Evolutionary conservation across 2,797 vertebrate species (phyloP), one percentile per base, ranked within the genome.

Genomic region (Dicrostonyx torquatus): DNA sequence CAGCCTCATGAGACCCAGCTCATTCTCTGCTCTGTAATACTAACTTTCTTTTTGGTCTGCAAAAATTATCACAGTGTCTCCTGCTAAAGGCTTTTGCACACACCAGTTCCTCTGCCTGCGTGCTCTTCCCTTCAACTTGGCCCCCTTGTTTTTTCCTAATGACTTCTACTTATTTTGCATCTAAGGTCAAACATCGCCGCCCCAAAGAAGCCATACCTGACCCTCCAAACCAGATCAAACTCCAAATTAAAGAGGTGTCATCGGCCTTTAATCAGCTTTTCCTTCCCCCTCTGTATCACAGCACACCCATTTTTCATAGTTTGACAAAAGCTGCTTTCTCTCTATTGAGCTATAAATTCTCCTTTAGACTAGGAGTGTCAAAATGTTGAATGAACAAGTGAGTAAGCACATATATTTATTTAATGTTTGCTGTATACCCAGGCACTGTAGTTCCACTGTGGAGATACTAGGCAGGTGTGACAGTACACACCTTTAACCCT

Each of bases 271-370:
- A 82, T 48, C 79, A n/a, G 79, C 40, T 84, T 91, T 87, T 66
- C 75, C 34, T 10, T 85, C 70, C 76, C 13, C 70, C 64, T 64
- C 62, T 79, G 94, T 92, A 96, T 92, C 77, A 87, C 26, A 87
- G 75, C 11, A 34, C n/a, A 22, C 7, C 58, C 83, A 87, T 93
- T 55, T 89, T 78, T 89, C 79, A 77, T 60, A 82, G 60, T 82
- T 48, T 85, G 43, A 92, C 24, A 50, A 77, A 45, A 62, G 72
- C 72, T 89, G 53, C 79, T 95, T 92, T 93, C 80, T 29, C 77
- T 83, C 55, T 48, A 34, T 22, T 80, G 60, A 66, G 66, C 20
- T 87, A 84, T 84, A 88, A 92, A 72, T 84, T 34, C 22, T 13
- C 26, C 58, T 43, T 55, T 66, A 50, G 77, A 40, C 5, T 90